Percentiles rank a stretch among this genome's conserved stretches.
These are phyloP conservation scores for Plemyria rubiginata DNA, from an alignment of 2,888 invertebrate genomes.

Conservation along the genomic window DNA sequence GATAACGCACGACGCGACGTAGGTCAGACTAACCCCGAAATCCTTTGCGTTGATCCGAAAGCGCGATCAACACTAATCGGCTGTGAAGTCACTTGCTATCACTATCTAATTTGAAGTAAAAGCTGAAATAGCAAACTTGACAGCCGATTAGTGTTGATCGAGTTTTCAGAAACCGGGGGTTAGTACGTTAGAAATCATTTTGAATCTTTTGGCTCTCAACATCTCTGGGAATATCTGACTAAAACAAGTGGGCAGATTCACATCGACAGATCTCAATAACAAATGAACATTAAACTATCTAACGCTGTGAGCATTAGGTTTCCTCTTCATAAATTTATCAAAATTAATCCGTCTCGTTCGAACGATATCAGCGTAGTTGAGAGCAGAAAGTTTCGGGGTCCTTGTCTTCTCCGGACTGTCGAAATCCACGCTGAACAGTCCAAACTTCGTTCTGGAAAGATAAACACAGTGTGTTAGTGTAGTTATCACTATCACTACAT, in stretches of 20 bases:
- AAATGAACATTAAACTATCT: slow-evolving; percentile 11
- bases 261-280: neutral
- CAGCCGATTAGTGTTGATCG: too few relatives aligned
- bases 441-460: slow-evolving; percentile 70
- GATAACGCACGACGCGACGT: too few relatives aligned
- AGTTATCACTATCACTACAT: too few relatives aligned
- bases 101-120: too few relatives aligned
- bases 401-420: slow-evolving; percentile 67
- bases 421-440: slow-evolving; percentile 77
- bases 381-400: slow-evolving; percentile 75
- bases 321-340: slow-evolving; percentile 54
- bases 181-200: too few relatives aligned
- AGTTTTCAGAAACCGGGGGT: too few relatives aligned
- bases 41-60: too few relatives aligned
- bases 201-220: neutral
- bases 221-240: neutral
- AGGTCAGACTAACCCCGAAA: too few relatives aligned
- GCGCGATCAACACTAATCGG: too few relatives aligned
- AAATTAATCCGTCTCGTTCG: slow-evolving; percentile 67
- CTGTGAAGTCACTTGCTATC: too few relatives aligned
- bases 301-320: slow-evolving; percentile 27
- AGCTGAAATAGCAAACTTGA: too few relatives aligned
- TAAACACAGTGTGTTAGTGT: slow-evolving; percentile 2
- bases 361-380: slow-evolving; percentile 72
- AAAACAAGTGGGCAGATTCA: neutral